Base-by-base conservation (phyloP, 2,797 vertebrate species). In the Sciaenops ocellatus region DNA sequence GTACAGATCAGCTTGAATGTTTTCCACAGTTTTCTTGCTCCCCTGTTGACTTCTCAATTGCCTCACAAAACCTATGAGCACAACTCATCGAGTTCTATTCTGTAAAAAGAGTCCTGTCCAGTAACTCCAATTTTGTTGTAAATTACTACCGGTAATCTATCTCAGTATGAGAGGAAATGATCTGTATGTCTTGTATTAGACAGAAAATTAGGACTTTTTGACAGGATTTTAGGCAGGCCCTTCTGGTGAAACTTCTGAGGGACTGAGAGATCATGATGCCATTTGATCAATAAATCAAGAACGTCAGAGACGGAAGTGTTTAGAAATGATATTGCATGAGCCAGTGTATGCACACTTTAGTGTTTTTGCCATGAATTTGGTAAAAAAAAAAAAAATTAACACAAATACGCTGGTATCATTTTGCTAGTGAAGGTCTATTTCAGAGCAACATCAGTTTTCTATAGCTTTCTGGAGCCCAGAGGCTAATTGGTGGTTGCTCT, bases 21-120 rank as follows among this genome's bases (percentile, higher is more conserved):
- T 90, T 91, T 92, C 79, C 61, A 70, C 76, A 65, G 79, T 75
- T 80, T 88, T 79, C 66, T 50, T 38, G 68, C 82, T 91, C 89
- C 87, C 73, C 67, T 47, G 70, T 80, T 60, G 72, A 83, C 76
- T 83, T 85, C 64, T 85, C 74, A 78, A 69, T 76, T 85, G 66
- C 77, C 73, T 89, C 72, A 61, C 64, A 78, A 86, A 86, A 83
- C 51, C 73, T 74, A 60, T 48, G 64, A 77, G 74, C 78, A 69
- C 80, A 74, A 90, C 83, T 85, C 72, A 71, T 50, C 50, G 71
- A 63, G 51, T 47, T 67, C 18, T 57, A 11, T 80, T 73, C 15
- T 46, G 51, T 79, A 61, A 84, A 87, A 78, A 72, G 30, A 70
- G 48, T 56, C 63, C 52, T 60, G 64, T 59, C 20, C 24, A 59